Evolutionary conservation across 2,113 vertebrate genomes (phyloP).

Genomic region (Aphyosemion australe): DNA sequence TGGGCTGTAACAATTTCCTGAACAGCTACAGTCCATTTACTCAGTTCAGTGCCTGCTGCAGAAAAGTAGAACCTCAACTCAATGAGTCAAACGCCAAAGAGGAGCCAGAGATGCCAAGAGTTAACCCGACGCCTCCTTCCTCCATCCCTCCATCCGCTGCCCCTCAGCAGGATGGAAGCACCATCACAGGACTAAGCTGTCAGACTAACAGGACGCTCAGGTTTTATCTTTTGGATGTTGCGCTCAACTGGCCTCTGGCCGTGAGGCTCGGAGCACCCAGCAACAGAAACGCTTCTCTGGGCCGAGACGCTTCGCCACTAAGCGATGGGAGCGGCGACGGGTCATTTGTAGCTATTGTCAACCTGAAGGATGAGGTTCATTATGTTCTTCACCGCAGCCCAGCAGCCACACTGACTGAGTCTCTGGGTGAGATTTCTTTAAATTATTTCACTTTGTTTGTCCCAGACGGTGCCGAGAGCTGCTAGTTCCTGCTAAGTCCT

Average conservation of each 20-base stretch:
- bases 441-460: background rate
- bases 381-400: constrained; percentile 86
- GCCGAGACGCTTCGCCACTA: constrained; percentile 70
- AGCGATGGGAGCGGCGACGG: constrained; percentile 50
- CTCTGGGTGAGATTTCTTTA: constrained; percentile 82
- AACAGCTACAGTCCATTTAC: constrained; percentile 86
- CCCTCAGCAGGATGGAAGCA: constrained; percentile 39
- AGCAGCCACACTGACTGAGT: constrained; percentile 76
- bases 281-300: constrained; percentile 44
- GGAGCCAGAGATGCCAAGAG: constrained; percentile 8
- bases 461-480: background rate
- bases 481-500: no score
- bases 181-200: constrained; percentile 88
- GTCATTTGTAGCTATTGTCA: constrained; percentile 89
- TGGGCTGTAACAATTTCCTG: constrained; percentile 84
- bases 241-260: constrained; percentile 91
- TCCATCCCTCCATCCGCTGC: constrained; percentile 37
- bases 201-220: constrained; percentile 94
- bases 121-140: background rate
- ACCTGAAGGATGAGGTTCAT: constrained; percentile 92
- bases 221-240: constrained; percentile 91
- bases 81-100: constrained; percentile 51
- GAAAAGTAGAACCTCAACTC: constrained; percentile 70
- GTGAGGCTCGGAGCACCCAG: constrained; percentile 86
- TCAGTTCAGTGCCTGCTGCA: constrained; percentile 92